A percentile compares a stretch with the other conserved stretches of the same genome.
Evolutionary conservation across 2,797 vertebrate species (phyloP).

Genomic region (Oophaga sylvatica): DNA sequence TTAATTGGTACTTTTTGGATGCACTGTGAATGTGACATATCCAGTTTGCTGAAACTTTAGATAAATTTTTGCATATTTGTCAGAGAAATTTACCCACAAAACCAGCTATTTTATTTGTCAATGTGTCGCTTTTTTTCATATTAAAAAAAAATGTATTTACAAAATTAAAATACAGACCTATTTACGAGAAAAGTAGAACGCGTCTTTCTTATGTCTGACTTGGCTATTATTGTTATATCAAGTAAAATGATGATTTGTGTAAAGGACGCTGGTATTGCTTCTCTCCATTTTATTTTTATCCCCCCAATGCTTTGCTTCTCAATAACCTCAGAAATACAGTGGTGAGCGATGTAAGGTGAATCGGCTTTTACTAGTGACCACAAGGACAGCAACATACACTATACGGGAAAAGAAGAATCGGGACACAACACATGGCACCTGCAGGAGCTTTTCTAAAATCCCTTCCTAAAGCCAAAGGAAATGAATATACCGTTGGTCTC

Average conservation of each 20-base stretch:
- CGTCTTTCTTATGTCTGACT: neutral
- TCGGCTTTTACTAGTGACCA: too few species aligned
- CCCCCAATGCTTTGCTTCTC: neutral
- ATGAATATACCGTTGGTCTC: too few species aligned
- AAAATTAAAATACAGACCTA: constrained; percentile 82
- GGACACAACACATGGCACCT: too few species aligned
- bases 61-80: constrained; percentile 29
- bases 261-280: neutral
- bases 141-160: constrained; percentile 79
- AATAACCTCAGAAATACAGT: too few species aligned
- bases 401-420: too few species aligned
- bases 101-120: constrained; percentile 62
- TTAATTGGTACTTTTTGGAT: constrained; percentile 34
- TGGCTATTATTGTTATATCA: neutral
- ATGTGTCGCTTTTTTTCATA: constrained; percentile 61
- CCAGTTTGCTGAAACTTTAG: constrained; percentile 38
- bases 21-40: constrained; percentile 53
- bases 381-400: too few species aligned
- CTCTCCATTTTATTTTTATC: neutral
- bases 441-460: too few species aligned
- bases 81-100: constrained; percentile 32
- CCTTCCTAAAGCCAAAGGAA: too few species aligned
- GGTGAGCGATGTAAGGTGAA: too few species aligned
- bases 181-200: constrained; percentile 67
- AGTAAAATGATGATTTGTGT: neutral